Conservation (phyloP, 2,113 vertebrate species). For the Crocuta crocuta region DNA sequence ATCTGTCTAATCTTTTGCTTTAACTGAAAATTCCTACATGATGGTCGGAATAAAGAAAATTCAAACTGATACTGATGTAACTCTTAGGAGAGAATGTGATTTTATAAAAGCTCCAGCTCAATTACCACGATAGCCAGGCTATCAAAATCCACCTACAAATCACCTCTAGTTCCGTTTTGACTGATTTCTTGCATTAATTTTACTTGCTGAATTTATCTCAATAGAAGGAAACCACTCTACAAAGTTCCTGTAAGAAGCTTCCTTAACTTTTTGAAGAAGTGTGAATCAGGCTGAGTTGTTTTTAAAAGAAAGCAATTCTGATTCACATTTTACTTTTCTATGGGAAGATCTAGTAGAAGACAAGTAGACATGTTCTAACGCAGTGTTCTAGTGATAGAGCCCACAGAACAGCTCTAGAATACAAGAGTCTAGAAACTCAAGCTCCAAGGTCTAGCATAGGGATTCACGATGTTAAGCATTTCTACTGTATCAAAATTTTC, state of each 20-base stretch:
- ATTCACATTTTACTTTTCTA: background rate
- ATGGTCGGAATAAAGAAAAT: constrained; percentile 49
- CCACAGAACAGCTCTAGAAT: background rate
- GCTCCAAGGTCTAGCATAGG: background rate
- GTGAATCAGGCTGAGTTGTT: background rate
- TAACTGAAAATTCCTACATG: background rate
- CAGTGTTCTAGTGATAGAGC: background rate
- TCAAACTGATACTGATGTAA: constrained; percentile 30
- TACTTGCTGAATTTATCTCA: constrained; percentile 56
- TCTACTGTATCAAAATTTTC: background rate
- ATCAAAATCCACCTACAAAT: constrained; percentile 62
- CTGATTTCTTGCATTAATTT: constrained; percentile 56
- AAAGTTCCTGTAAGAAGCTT: constrained; percentile 43
- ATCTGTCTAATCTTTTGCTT: background rate
- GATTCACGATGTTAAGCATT: background rate
- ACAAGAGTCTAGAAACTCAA: background rate
- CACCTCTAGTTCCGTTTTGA: constrained; percentile 61
- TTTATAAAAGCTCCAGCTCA: constrained; percentile 63
- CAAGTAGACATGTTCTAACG: background rate
- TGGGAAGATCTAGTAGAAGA: background rate
- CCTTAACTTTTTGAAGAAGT: constrained; percentile 44
- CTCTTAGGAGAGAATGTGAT: constrained; percentile 39
- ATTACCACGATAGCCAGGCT: constrained; percentile 61
- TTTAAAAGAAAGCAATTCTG: background rate
- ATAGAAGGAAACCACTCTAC: background rate